Evolutionary conservation across 2,888 invertebrate genomes (phyloP), one percentile per base, ranked within the genome.

Genomic region (Athalia circularis): DNA sequence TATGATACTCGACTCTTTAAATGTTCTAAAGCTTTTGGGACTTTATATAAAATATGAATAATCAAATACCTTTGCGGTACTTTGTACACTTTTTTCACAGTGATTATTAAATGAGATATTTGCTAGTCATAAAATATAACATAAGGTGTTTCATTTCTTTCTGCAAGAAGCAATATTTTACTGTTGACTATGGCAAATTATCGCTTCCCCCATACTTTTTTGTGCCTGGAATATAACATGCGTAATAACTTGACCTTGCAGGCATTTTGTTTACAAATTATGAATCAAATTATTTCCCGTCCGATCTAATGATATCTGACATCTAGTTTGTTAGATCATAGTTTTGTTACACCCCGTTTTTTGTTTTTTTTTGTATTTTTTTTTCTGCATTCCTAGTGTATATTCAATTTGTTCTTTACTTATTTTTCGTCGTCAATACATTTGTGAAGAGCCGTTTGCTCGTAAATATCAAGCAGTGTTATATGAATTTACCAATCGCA

Each of bases 401-500:
- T 72, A 70, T 52, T 59, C 57, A n/a, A 52, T 5, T 65, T 50
- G 68, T 78, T 64, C 64, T 80, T 67, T 61, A 29, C 80, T 79
- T 78, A 65, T 62, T 80, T 79, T 80, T 79, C 61, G 52, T 78
- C 67, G 13, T 77, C 54, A 57, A 15, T 48, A 77, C 52, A 57
- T 52, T 65, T 50, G 65, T 45, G 52, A 54, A 77, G 74, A 75
- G 48, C 54, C 47, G 64, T 77, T 50, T 57, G 45, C 47, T 70
- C 72, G 65, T 72, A 72, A 72, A 87, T 87, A 75, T 89, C 88
- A 89, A 88, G 88, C 88, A 89, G 88, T 88, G 88, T 89, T 88
- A 88, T 83, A 85, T 88, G 88, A 88, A 86, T 87, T 88, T 85
- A 85, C 84, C 83, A 76, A 82, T 81, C 75, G 64, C 64, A 64